Percentiles rank a stretch among this genome's conserved stretches.
Conservation (phyloP, 2,113 vertebrate genomes). For the Peromyscus leucopus region DNA sequence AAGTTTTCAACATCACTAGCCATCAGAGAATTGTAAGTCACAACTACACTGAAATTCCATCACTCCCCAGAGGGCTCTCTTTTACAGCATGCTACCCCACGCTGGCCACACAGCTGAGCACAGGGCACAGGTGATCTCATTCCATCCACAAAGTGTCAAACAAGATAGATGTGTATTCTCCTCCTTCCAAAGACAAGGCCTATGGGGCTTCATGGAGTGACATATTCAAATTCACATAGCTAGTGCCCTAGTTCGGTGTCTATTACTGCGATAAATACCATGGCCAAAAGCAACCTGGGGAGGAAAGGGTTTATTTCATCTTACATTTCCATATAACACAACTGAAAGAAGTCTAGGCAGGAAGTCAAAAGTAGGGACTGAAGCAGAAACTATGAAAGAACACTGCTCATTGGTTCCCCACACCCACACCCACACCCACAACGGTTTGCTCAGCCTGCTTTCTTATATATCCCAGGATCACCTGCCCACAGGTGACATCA, state of each 20-base stretch:
- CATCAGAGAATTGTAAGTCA: not conserved
- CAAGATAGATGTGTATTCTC: not conserved
- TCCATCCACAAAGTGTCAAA: not conserved
- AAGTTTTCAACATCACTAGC: not conserved
- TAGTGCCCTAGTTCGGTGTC: not conserved
- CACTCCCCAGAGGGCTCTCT: not conserved
- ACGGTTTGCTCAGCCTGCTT: too few relatives aligned
- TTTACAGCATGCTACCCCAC: not conserved
- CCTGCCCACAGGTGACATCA: not conserved
- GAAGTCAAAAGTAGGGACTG: not conserved
- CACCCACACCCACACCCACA: too few relatives aligned
- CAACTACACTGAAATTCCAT: not conserved
- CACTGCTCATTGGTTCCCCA: not conserved
- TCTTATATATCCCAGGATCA: not conserved
- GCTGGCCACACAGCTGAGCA: not conserved
- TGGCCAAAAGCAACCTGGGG: not conserved
- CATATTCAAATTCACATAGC: accelerated
- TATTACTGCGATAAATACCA: not conserved
- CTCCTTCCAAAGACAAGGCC: not conserved
- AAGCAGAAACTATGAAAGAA: not conserved
- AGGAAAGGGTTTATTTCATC: not conserved
- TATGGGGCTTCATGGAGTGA: not conserved
- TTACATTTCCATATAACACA: not conserved
- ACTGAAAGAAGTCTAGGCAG: not conserved
- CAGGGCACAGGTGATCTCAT: not conserved